Evolutionary conservation across 2,113 vertebrate genomes (phyloP).

Genomic region (Ramphastos sulfuratus): DNA sequence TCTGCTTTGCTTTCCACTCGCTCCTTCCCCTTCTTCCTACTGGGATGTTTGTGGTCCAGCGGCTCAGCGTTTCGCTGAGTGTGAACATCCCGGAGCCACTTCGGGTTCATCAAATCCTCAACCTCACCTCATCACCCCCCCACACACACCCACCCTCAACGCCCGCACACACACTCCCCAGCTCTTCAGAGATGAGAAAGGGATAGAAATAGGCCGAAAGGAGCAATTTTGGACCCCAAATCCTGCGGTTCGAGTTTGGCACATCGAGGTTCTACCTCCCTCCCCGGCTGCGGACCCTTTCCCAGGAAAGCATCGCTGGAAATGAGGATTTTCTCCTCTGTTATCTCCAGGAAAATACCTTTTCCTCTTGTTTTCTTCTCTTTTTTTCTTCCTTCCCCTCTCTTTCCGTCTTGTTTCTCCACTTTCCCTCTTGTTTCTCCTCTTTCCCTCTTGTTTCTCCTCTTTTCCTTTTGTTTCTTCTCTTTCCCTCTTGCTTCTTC

Average conservation of each 20-base stretch:
- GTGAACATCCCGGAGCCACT: neutral
- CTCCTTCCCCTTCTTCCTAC: slow-evolving; percentile 1
- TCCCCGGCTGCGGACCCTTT: neutral
- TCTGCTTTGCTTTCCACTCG: neutral
- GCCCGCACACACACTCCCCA: no score
- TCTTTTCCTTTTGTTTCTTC: neutral
- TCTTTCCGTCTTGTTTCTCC: neutral
- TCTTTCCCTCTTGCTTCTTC: neutral
- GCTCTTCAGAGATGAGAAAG: neutral
- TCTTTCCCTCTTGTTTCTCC: no score
- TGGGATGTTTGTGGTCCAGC: slow-evolving; percentile 21
- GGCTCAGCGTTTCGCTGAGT: neutral
- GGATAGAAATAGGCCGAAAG: neutral
- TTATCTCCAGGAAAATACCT: neutral
- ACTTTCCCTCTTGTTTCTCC: neutral
- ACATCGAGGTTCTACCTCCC: neutral
- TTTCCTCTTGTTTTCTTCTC: neutral
- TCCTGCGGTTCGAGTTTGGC: neutral
- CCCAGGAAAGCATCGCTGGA: neutral
- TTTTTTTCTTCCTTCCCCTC: rapidly evolving
- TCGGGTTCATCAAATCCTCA: no score
- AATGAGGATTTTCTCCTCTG: neutral
- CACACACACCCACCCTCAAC: no score
- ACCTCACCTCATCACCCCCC: no score
- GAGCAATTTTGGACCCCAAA: neutral